These are phyloP conservation scores for Campoplex capitator DNA, from an alignment of 2,888 invertebrate species.

Conservation along the genomic window DNA sequence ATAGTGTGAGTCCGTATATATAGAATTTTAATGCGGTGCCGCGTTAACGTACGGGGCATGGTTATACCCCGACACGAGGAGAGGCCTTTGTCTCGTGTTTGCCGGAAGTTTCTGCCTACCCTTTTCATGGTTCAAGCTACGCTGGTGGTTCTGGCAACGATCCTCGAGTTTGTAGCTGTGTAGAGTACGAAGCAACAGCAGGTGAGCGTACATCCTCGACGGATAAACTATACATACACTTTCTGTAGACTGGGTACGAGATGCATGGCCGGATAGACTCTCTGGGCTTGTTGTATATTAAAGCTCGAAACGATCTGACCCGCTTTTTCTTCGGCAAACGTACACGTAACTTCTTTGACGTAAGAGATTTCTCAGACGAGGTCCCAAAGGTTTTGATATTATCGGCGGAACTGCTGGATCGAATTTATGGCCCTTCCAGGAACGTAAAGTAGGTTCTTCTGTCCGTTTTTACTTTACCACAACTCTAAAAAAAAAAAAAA, in stretches of 20 bases:
- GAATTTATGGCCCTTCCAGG: conserved; percentile 77
- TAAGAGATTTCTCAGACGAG: conserved; percentile 77
- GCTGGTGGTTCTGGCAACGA: conserved; percentile 35
- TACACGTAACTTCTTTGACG: conserved; percentile 1
- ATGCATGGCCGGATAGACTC: conserved; percentile 17
- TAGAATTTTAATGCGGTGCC: conserved; percentile 54
- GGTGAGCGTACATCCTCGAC: conserved; percentile 51
- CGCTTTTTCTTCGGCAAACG: neutral
- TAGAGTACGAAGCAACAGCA: conserved; percentile 32
- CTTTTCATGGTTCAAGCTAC: conserved; percentile 42
- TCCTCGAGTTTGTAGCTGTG: conserved; percentile 32
- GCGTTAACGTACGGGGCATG: conserved; percentile 57
- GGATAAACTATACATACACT: conserved; percentile 28
- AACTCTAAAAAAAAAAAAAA: neutral
- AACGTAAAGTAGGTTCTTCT: conserved; percentile 66
- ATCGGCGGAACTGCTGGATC: conserved; percentile 73
- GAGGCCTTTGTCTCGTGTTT: conserved; percentile 35
- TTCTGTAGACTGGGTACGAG: conserved; percentile 6
- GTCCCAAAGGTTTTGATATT: conserved; percentile 77
- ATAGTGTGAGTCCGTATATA: conserved; percentile 3
- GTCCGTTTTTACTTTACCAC: conserved; percentile 52
- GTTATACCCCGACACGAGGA: conserved; percentile 30
- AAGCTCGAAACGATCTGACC: conserved; percentile 21
- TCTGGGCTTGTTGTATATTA: neutral
- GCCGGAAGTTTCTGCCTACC: conserved; percentile 58